These are phyloP conservation scores for Eupsittula cactorum DNA, from an alignment of 2,113 vertebrate genomes.

Conservation along the genomic window DNA sequence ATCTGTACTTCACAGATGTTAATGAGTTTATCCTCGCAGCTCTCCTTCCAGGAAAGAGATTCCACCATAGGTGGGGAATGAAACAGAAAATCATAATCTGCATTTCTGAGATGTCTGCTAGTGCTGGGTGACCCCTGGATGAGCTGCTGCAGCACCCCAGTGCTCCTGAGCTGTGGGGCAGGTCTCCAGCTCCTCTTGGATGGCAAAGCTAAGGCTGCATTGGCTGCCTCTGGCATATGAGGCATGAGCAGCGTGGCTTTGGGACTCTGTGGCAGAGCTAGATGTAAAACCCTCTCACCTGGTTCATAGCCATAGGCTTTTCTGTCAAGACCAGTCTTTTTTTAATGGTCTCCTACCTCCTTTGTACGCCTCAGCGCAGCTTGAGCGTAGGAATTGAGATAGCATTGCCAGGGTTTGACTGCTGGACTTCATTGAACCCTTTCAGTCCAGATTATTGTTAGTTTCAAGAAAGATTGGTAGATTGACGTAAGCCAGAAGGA, in stretches of 20 bases:
- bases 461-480: neutral
- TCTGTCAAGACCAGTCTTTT: neutral
- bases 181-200: neutral
- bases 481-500: neutral
- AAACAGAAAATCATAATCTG: neutral
- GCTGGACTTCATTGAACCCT: neutral
- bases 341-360: neutral
- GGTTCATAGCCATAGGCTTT: neutral
- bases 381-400: neutral
- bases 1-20: slow-evolving; percentile 21
- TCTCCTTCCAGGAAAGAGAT: neutral
- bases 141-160: neutral
- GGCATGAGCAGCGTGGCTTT: accelerated
- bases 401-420: neutral
- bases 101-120: neutral
- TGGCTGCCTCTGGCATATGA: accelerated
- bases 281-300: neutral
- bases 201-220: neutral
- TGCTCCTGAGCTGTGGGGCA: neutral
- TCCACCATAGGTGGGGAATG: neutral
- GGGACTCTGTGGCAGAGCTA: neutral
- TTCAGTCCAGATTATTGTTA: neutral
- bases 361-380: neutral
- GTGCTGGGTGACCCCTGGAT: neutral
- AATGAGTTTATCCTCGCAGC: slow-evolving; percentile 5